Evolutionary conservation across 2,888 invertebrate species (phyloP).

Genomic region (Cyclophora punctaria): DNA sequence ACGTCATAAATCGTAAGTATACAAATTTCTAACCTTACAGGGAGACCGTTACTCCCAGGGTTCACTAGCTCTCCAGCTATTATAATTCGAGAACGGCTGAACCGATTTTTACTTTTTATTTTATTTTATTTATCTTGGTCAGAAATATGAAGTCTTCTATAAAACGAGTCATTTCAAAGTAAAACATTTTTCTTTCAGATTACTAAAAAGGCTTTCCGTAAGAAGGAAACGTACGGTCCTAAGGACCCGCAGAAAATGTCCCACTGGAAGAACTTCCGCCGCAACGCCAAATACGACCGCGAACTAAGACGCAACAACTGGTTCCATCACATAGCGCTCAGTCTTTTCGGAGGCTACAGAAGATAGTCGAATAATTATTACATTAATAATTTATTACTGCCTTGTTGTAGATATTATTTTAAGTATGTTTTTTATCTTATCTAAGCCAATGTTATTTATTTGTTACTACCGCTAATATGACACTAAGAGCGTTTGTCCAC

Average conservation of each 20-base stretch:
- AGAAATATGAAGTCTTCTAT: background rate
- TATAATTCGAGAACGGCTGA: too few species aligned
- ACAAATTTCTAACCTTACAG: too few species aligned
- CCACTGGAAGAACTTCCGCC: conserved; percentile 77
- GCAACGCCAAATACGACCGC: conserved; percentile 53
- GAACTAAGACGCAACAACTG: conserved; percentile 44
- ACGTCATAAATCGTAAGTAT: too few species aligned
- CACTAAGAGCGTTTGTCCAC: too few species aligned
- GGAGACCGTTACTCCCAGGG: too few species aligned
- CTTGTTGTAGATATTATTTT: background rate
- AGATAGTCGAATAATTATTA: conserved; percentile 9
- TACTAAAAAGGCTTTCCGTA: conserved; percentile 54
- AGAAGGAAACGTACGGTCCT: conserved; percentile 68
- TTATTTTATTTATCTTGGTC: too few species aligned
- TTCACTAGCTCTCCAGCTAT: too few species aligned
- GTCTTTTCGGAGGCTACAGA: conserved; percentile 52
- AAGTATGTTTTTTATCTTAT: too few species aligned
- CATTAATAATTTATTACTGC: too few species aligned
- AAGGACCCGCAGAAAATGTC: conserved; percentile 61
- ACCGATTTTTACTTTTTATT: too few species aligned
- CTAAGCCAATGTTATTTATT: too few species aligned
- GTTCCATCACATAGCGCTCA: conserved; percentile 50
- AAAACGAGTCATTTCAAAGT: background rate
- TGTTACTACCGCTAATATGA: too few species aligned
- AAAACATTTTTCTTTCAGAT: conserved; percentile 42